Base-by-base conservation (phyloP, 2,888 invertebrate genomes). In the Drosophila subsilvestris region DNA sequence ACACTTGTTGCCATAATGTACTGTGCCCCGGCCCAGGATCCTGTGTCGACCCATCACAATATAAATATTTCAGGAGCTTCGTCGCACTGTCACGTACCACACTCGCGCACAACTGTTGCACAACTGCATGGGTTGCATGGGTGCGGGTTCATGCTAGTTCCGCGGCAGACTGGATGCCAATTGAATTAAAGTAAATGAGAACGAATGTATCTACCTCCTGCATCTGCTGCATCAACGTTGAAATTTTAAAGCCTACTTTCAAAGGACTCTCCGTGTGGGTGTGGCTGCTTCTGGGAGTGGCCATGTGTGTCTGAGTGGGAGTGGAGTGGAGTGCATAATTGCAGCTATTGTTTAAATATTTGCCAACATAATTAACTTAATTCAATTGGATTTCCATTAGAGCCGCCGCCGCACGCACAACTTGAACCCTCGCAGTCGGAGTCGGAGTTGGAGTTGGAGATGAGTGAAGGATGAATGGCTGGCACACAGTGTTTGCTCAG, bases 341-440 rank as follows among this genome's bases (percentile, higher is more conserved):
- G 81, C 78, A 63, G 76, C 79, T 79, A 88, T 90, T 91, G 90
- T 89, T 83, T 89, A 91, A 91, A 91, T 91, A 91, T 91, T 91
- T 91, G 91, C 86, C 85, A 79, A 88, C 90, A 89, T 91, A 90
- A 91, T 91, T 91, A 91, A 91, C 90, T 91, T 90, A 91, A 91
- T 91, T 90, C 90, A 91, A 90, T 91, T 90, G 87, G 90, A 90
- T 91, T 90, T 91, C 89, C 88, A 90, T 90, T 88, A 84, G 83
- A 80, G 67, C 47, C 25, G 25, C 20, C 20, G 20, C 25, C 73
- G 59, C 74, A 79, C 70, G 63, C 77, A 80, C 74, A 75, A 54
- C 56, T 53, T 45, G 48, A 59, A 63, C 37, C 14, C 37, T n/a
- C 37, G n/a, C 14, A 32, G 14, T 2, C 14, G n/a, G 4, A 14